Evolutionary conservation across 2,113 vertebrate species (phyloP), one percentile per base, ranked within the genome.

Genomic region (Calonectris borealis): DNA sequence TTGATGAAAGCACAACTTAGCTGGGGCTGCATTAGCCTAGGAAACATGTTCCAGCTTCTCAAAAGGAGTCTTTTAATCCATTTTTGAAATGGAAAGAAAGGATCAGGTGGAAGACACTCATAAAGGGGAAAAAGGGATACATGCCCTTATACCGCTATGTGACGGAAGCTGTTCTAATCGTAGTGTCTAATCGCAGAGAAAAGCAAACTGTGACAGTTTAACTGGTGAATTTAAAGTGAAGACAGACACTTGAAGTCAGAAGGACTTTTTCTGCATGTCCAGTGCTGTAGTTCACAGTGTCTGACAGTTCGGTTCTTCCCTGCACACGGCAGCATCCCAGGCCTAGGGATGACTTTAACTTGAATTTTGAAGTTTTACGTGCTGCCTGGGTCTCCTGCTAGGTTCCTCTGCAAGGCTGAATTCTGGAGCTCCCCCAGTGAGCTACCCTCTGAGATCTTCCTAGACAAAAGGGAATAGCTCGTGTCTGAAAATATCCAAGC

Each of bases 1-100:
- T 65, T 51, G 60, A 80, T 94, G 91, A 93, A 94, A 96, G 83
- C 73, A 83, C 40, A 88, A 26, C 91, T 90, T 86, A 88, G 87
- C 88, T 90, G 66, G 82, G 73, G 79, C 78, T 80, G 66, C 62
- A 52, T 88, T 86, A 94, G 92, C 85, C 73, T 62, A 44, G 65
- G 69, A 92, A 93, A 92, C 83, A 42, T 61, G 55, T 62, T 73
- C 69, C 83, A 90, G 73, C 58, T 80, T 77, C 94, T 90, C 64
- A 60, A 92, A 84, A 94, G 42, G 36, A 76, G 44, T 16, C 58
- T 90, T 83, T 83, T 62, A 95, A 94, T 92, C 85, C 70, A 40
- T 58, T 86, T 73, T 49, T 20, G 32, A 94, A 87, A 77, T 29
- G 54, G 86, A 83, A 84, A 79, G 40, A 72, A 90, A 93, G 58